phyloP scores from a whole-genome alignment of 2,888 invertebrate genomes.

The Galeruca laticollis region DNA sequence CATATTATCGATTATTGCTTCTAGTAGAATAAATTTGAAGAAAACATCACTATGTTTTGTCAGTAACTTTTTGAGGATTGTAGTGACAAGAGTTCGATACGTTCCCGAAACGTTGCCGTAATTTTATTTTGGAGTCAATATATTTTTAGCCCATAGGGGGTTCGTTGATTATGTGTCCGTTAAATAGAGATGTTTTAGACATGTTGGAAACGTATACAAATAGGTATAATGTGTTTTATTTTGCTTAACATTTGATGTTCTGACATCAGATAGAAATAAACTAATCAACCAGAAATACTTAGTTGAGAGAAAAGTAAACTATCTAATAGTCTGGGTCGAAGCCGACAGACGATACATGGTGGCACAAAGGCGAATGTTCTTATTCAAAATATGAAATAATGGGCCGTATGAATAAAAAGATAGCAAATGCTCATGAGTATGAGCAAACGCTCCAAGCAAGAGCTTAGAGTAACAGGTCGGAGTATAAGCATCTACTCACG shows the following conservation, averaged over 20 bases:
- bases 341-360: too few species aligned
- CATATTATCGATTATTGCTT: too few species aligned
- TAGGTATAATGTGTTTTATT: neutral
- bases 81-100: neutral
- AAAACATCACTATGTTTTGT: neutral
- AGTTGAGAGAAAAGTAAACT: too few species aligned
- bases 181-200: conserved; percentile 1
- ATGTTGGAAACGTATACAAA: neutral
- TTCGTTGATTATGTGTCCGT: neutral
- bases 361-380: too few species aligned
- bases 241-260: neutral
- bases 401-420: too few species aligned
- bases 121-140: neutral
- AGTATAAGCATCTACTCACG: too few species aligned
- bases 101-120: neutral
- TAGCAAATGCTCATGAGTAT: too few species aligned
- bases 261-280: neutral
- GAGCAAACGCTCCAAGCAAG: too few species aligned
- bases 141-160: neutral
- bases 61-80: neutral
- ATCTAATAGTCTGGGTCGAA: too few species aligned
- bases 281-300: neutral
- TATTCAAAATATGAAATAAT: too few species aligned
- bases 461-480: too few species aligned
- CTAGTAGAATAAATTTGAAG: too few species aligned